A percentile compares a stretch with the other conserved stretches of the same genome.
Conservation (phyloP, 1,140 invertebrate genomes). For the Paralvinella palmiformis region DNA sequence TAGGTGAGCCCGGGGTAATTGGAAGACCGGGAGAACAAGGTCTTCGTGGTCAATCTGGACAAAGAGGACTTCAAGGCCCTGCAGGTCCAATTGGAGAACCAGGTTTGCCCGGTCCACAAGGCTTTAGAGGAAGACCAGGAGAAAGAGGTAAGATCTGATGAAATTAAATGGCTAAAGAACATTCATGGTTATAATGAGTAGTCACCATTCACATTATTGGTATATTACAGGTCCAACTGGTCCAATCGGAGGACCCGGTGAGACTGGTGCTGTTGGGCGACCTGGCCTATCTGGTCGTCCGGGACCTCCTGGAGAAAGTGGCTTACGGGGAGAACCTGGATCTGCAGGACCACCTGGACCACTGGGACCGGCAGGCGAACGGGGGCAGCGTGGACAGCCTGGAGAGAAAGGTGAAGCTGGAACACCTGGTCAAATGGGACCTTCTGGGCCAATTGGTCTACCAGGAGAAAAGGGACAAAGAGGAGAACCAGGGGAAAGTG, state of each 20-base stretch:
- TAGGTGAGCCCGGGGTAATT: too few species aligned
- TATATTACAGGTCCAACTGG: conserved; percentile 53
- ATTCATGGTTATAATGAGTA: too few species aligned
- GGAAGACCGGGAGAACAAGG: conserved; percentile 17
- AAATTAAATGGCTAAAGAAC: too few species aligned
- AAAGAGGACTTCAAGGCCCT: conserved; percentile 42
- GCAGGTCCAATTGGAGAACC: conserved; percentile 51
- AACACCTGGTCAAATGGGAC: conserved; percentile 67
- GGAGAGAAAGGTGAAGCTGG: conserved; percentile 65
- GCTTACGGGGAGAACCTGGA: background rate
- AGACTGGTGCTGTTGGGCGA: conserved; percentile 21
- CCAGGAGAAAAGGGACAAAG: conserved; percentile 71
- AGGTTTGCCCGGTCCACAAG: too few species aligned
- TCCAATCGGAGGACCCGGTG: conserved; percentile 16
- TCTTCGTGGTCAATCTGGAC: conserved; percentile 21
- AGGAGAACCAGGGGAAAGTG: conserved; percentile 58
- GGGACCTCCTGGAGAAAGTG: conserved; percentile 31
- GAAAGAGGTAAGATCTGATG: too few species aligned
- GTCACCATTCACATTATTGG: too few species aligned
- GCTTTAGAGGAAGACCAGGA: too few species aligned
- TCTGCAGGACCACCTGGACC: conserved; percentile 1
- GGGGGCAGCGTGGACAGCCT: conserved; percentile 57
- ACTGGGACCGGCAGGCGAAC: background rate
- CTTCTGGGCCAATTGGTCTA: conserved; percentile 64
- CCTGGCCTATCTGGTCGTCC: conserved; percentile 34